Evolutionary conservation across 2,888 invertebrate species (phyloP).

Genomic region (Gastracanthus pulcherrimus): DNA sequence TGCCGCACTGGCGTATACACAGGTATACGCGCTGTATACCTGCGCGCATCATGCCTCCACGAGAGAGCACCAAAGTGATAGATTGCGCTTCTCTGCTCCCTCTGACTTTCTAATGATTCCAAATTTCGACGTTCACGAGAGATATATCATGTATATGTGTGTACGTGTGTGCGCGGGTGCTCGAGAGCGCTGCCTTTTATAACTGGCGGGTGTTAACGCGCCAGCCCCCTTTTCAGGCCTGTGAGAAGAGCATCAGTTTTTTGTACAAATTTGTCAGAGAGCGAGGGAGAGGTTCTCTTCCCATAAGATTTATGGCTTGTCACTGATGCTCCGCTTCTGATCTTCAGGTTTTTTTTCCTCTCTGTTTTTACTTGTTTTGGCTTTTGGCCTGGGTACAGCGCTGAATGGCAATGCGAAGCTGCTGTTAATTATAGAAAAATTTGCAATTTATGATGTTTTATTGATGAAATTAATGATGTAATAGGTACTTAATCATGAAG

Average conservation of each 20-base stretch:
- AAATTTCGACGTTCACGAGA: conserved; percentile 68
- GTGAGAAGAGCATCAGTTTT: conserved; percentile 64
- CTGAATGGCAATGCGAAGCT: conserved; percentile 47
- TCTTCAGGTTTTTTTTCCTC: not conserved
- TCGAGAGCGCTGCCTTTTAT: not conserved
- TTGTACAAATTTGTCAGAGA: conserved; percentile 69
- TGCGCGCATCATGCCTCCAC: not conserved
- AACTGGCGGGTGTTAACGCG: conserved; percentile 41
- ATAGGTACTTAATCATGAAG: too few species aligned
- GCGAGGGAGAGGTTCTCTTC: conserved; percentile 58
- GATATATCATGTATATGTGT: conserved; percentile 8
- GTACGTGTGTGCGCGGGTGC: conserved; percentile 1
- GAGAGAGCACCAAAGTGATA: conserved; percentile 69
- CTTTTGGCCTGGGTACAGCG: not conserved
- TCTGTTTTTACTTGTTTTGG: not conserved
- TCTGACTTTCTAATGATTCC: conserved; percentile 71
- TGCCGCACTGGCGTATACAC: not conserved
- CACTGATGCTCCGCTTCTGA: conserved; percentile 32
- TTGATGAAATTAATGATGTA: too few species aligned
- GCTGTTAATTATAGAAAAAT: conserved; percentile 6
- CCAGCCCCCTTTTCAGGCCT: conserved; percentile 53
- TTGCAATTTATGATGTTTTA: too few species aligned
- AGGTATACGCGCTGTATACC: conserved; percentile 20
- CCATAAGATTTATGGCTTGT: conserved; percentile 67
- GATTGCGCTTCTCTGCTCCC: conserved; percentile 67